These are phyloP conservation scores for Passer montanus DNA, from an alignment of 2,113 vertebrate species.

Conservation along the genomic window DNA sequence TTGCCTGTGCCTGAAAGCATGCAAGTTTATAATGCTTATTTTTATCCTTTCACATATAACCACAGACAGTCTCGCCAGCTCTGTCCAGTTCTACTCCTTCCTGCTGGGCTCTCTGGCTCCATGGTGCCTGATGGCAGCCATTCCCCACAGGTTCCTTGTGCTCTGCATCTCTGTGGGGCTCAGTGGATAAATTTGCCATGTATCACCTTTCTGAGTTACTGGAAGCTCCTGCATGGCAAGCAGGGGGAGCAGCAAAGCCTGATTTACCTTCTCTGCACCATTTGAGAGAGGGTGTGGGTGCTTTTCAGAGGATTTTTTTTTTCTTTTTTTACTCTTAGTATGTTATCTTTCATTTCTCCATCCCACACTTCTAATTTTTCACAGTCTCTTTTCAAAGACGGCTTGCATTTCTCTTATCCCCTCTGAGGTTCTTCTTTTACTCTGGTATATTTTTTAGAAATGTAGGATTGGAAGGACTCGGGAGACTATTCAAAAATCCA, in stretches of 20 bases:
- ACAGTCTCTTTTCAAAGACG: background rate
- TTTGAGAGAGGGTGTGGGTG: background rate
- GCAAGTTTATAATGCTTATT: slow-evolving; percentile 36
- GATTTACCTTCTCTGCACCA: background rate
- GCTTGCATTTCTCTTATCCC: background rate
- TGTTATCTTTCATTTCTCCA: slow-evolving; percentile 5
- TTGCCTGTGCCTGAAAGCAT: slow-evolving; percentile 47
- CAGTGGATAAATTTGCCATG: background rate
- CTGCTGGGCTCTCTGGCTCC: background rate
- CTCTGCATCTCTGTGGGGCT: background rate
- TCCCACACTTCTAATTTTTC: slow-evolving; percentile 16
- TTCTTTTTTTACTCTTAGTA: background rate
- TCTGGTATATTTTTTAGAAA: background rate
- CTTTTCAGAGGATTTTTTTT: background rate
- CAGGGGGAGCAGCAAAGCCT: background rate
- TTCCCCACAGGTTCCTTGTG: background rate
- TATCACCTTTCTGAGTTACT: background rate
- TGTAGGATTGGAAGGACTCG: background rate
- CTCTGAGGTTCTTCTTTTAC: background rate
- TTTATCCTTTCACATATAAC: background rate
- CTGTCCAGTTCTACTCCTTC: background rate
- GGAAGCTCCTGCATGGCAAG: background rate
- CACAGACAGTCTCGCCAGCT: background rate
- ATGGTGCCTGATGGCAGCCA: background rate
- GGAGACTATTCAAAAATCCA: background rate